Evolutionary conservation across 1,140 invertebrate genomes (phyloP).

Genomic region (Drosophila trapezifrons): DNA sequence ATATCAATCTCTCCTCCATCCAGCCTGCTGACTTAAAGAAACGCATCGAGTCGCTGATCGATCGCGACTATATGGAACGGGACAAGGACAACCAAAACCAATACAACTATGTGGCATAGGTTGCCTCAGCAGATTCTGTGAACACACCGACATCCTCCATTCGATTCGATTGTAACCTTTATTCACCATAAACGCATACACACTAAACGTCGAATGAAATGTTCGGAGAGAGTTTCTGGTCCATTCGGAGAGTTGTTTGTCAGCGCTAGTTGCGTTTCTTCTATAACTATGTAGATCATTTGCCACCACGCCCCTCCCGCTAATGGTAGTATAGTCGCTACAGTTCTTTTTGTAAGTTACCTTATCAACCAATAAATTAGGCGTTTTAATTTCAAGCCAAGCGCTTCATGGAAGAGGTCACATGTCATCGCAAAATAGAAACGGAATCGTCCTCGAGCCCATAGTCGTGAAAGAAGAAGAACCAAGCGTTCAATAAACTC

Average conservation of each 20-base stretch:
- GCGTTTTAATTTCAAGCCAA: conserved; percentile 56
- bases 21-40: conserved; percentile 98
- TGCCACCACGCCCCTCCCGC: conserved; percentile 14
- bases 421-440: conserved; percentile 8
- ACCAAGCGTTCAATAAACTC: conserved; percentile 23
- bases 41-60: conserved; percentile 98
- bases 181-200: conserved; percentile 32
- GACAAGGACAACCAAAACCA: conserved; percentile 99
- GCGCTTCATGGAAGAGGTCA: not conserved
- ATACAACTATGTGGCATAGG: conserved; percentile 98
- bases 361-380: conserved; percentile 66
- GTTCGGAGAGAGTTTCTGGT: conserved; percentile 31
- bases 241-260: conserved; percentile 1
- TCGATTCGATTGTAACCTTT: conserved; percentile 26
- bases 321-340: conserved; percentile 43
- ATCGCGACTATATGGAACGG: conserved; percentile 99
- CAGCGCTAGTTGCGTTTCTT: conserved; percentile 21
- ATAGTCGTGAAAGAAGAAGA: not conserved
- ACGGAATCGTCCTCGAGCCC: not conserved
- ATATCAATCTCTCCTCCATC: conserved; percentile 53
- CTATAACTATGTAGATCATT: conserved; percentile 30
- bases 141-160: conserved; percentile 3
- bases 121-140: conserved; percentile 3
- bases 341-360: conserved; percentile 67
- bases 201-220: conserved; percentile 34